These are phyloP conservation scores for Lasiommata megera DNA, from an alignment of 2,888 invertebrate genomes.

Conservation along the genomic window DNA sequence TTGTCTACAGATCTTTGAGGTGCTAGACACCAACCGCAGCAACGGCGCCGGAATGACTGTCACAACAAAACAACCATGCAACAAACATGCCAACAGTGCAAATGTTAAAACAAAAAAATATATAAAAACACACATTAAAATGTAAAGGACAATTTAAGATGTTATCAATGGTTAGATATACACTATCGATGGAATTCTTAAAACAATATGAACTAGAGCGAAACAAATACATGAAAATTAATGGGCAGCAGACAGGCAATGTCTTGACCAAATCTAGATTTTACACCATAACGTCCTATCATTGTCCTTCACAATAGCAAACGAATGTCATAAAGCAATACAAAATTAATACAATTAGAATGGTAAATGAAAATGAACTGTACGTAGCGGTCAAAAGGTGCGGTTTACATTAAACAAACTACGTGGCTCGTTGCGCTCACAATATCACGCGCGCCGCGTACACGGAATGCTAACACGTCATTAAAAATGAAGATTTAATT, in stretches of 20 bases:
- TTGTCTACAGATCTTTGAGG: slow-evolving; percentile 55
- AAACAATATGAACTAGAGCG: neutral
- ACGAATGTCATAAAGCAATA: slow-evolving; percentile 14
- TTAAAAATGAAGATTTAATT: slow-evolving; percentile 75
- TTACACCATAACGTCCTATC: neutral
- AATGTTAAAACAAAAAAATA: slow-evolving; percentile 35
- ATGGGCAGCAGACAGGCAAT: neutral
- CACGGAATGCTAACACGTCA: slow-evolving; percentile 61
- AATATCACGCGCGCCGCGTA: slow-evolving; percentile 20
- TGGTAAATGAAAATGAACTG: slow-evolving; percentile 14
- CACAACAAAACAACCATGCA: slow-evolving; percentile 71
- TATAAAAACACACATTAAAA: slow-evolving; percentile 4
- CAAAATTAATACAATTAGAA: slow-evolving; percentile 6
- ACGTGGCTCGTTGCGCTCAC: neutral
- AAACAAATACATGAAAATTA: neutral
- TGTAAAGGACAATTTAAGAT: neutral
- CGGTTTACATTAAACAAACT: neutral
- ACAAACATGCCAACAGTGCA: slow-evolving; percentile 58
- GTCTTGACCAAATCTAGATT: slow-evolving; percentile 5
- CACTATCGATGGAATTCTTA: neutral
- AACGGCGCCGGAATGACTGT: slow-evolving; percentile 70
- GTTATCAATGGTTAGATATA: neutral
- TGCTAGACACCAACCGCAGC: slow-evolving; percentile 69
- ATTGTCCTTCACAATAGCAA: slow-evolving; percentile 15
- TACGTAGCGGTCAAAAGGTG: neutral